phyloP scores from a whole-genome alignment of 2,888 invertebrate species.

The Alentia gelatinosa region DNA sequence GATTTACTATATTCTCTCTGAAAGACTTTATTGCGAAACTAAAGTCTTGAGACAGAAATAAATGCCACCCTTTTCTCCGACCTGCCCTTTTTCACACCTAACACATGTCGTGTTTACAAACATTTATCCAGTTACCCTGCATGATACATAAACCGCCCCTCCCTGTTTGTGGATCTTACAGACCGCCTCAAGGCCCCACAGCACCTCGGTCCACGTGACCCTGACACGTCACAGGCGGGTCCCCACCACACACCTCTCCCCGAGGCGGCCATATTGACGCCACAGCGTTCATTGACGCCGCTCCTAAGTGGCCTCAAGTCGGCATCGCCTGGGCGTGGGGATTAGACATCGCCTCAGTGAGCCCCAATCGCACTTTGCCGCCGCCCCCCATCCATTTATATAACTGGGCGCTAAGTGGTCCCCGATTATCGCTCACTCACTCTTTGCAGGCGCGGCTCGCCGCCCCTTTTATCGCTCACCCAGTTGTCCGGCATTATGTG shows the following conservation, averaged over 20 bases:
- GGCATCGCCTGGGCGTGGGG: neutral
- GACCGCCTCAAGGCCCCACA: neutral
- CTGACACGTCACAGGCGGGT: neutral
- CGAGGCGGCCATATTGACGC: neutral
- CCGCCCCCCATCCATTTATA: constrained; percentile 11
- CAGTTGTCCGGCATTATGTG: neutral
- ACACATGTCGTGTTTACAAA: too few relatives aligned
- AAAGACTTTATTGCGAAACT: too few relatives aligned
- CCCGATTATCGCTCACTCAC: constrained; percentile 30
- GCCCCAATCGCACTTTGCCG: neutral
- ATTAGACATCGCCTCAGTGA: neutral
- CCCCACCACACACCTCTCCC: neutral
- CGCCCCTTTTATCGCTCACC: neutral
- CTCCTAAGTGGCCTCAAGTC: constrained; percentile 12
- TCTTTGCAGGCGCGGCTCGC: too few relatives aligned
- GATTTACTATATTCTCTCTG: too few relatives aligned
- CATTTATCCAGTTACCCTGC: too few relatives aligned
- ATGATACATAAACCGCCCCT: too few relatives aligned
- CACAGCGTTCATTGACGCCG: neutral
- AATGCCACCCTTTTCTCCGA: too few relatives aligned
- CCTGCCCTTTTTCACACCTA: too few relatives aligned
- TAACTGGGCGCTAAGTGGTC: neutral
- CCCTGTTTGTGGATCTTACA: neutral
- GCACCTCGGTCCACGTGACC: neutral
- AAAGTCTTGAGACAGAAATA: too few relatives aligned